These are phyloP conservation scores for Enteromius mattozi DNA, from an alignment of 2,797 vertebrate genomes.

Conservation along the genomic window DNA sequence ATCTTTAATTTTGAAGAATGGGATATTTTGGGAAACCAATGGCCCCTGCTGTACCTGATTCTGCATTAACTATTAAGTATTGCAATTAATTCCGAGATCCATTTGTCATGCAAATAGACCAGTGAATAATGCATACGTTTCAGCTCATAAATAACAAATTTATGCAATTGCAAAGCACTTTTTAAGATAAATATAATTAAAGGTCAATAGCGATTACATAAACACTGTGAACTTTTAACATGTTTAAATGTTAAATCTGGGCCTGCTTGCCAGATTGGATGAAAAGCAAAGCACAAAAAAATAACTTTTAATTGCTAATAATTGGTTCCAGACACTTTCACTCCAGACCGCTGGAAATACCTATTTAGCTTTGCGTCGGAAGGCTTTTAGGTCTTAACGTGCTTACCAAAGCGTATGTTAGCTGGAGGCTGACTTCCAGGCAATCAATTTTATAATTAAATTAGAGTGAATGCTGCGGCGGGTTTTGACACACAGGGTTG, in stretches of 20 bases:
- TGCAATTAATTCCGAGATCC: conserved; percentile 61
- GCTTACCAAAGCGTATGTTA: conserved; percentile 38
- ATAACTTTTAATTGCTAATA: conserved; percentile 12
- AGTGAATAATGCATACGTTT: conserved; percentile 65
- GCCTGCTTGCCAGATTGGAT: neutral
- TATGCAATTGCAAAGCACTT: conserved; percentile 61
- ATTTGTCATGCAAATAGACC: conserved; percentile 65
- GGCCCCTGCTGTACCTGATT: conserved; percentile 54
- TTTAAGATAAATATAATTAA: conserved; percentile 66
- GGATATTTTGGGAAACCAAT: conserved; percentile 59
- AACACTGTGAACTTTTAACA: conserved; percentile 55
- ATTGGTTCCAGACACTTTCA: neutral
- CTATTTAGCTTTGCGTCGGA: neutral
- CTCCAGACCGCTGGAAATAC: conserved; percentile 13
- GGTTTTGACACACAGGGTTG: conserved; percentile 41
- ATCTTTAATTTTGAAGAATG: conserved; percentile 44
- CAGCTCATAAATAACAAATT: conserved; percentile 65
- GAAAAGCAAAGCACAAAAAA: conserved; percentile 5
- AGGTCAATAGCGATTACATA: conserved; percentile 64
- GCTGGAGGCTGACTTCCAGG: conserved; percentile 41
- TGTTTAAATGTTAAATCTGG: conserved; percentile 40
- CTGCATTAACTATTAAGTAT: conserved; percentile 66
- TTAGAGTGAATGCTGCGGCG: conserved; percentile 35
- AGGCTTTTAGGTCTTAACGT: conserved; percentile 34
- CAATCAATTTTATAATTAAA: conserved; percentile 51